Conservation (phyloP, 2,113 vertebrate genomes). For the Sebastes schlegelii region DNA sequence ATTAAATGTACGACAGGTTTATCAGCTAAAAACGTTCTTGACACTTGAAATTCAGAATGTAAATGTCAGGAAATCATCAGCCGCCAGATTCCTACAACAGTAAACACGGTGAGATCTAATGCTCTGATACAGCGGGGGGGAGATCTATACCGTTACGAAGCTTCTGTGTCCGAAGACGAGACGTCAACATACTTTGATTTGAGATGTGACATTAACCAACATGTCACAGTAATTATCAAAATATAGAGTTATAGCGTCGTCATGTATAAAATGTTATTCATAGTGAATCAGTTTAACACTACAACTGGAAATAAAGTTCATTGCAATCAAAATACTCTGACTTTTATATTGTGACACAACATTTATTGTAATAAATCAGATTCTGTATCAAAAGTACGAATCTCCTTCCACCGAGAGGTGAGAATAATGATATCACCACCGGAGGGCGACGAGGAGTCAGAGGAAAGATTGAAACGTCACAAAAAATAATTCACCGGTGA, state of each 20-base stretch:
- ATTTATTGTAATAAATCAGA: slow-evolving; percentile 6
- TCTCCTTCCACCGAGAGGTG: slow-evolving; percentile 3
- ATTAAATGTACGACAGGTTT: slow-evolving; percentile 24
- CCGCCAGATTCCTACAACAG: background rate
- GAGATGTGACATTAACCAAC: background rate
- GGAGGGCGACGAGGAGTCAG: background rate
- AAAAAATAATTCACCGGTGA: background rate
- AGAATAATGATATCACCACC: background rate
- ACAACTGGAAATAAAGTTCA: background rate
- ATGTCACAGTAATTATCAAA: slow-evolving; percentile 22
- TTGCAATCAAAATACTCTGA: slow-evolving; percentile 18
- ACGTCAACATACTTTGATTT: background rate
- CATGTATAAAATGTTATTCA: slow-evolving; percentile 9
- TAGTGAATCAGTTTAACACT: background rate
- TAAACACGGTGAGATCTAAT: background rate
- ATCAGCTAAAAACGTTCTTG: slow-evolving; percentile 13
- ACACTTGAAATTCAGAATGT: slow-evolving; percentile 11
- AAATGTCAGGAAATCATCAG: slow-evolving; percentile 19
- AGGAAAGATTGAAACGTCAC: background rate
- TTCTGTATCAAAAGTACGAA: slow-evolving; percentile 29
- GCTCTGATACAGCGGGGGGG: background rate
- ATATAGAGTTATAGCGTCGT: background rate
- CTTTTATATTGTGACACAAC: background rate
- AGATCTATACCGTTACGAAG: background rate
- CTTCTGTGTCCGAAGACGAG: background rate